Conservation (phyloP, 2,797 vertebrate species). For the Danio tinwini region DNA sequence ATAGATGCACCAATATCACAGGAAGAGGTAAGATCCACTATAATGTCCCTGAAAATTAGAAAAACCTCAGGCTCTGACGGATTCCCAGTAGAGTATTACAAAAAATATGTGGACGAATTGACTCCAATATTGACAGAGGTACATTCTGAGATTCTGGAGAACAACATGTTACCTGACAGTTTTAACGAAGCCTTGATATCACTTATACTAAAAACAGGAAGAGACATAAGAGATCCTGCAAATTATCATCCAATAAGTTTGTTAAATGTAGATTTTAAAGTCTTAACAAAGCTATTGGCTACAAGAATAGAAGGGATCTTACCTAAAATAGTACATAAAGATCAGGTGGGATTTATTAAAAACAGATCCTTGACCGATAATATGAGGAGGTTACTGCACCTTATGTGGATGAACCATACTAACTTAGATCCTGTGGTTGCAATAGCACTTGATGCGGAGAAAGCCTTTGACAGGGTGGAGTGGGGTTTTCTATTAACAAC, state of each 20-base stretch:
- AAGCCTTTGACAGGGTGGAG: not conserved
- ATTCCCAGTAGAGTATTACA: no score
- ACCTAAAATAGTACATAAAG: slow-evolving; percentile 4
- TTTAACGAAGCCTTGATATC: slow-evolving; percentile 20
- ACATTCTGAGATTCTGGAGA: no score
- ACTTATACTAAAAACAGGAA: not conserved
- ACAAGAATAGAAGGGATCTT: not conserved
- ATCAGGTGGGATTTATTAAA: slow-evolving; percentile 24
- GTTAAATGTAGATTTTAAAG: slow-evolving; percentile 23
- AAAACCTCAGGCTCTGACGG: no score
- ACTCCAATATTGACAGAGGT: no score
- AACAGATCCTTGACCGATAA: slow-evolving; percentile 10
- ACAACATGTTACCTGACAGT: no score
- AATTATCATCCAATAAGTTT: slow-evolving; percentile 14
- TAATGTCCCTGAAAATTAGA: no score
- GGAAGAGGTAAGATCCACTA: no score
- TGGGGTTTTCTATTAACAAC: not conserved
- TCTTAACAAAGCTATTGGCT: slow-evolving; percentile 21
- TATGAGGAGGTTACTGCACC: slow-evolving; percentile 3
- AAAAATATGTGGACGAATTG: no score
- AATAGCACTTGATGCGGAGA: not conserved
- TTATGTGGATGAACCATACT: slow-evolving; percentile 7
- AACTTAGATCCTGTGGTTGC: not conserved
- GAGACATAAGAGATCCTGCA: not conserved
- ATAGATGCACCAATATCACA: no score